Evolutionary conservation across 2,888 invertebrate species (phyloP).

Genomic region (Scelioninae gen. 2): DNA sequence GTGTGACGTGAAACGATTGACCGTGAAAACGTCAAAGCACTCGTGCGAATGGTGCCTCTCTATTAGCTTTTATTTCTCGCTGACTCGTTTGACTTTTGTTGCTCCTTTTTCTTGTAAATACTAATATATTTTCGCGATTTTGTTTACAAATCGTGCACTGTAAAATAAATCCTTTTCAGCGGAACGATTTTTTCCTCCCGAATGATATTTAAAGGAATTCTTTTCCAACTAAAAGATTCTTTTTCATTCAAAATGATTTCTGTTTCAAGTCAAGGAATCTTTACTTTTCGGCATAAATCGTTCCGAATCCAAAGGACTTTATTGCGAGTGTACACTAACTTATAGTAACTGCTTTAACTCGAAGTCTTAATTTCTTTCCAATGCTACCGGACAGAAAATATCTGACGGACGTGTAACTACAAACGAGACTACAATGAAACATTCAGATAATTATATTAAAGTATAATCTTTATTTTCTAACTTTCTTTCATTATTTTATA

Average conservation of each 20-base stretch:
- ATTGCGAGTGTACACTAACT: too few relatives aligned
- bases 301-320: too few relatives aligned
- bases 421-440: conserved; percentile 10
- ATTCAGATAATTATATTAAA: too few relatives aligned
- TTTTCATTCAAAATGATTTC: too few relatives aligned
- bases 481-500: too few relatives aligned
- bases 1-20: conserved; percentile 64
- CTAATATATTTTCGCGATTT: conserved; percentile 43
- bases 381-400: conserved; percentile 9
- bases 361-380: conserved; percentile 9
- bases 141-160: conserved; percentile 36
- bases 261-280: too few relatives aligned
- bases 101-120: conserved; percentile 54
- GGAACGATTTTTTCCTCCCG: too few relatives aligned
- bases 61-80: conserved; percentile 59
- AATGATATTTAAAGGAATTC: too few relatives aligned
- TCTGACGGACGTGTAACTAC: conserved; percentile 4
- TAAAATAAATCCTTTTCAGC: too few relatives aligned
- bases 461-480: too few relatives aligned
- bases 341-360: conserved; percentile 24
- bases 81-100: conserved; percentile 37
- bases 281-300: too few relatives aligned
- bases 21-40: conserved; percentile 50
- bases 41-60: conserved; percentile 63
- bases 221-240: too few relatives aligned